Evolutionary conservation across 1,140 invertebrate species (phyloP), one percentile per base, ranked within the genome.

Genomic region (Orchesella cincta): DNA sequence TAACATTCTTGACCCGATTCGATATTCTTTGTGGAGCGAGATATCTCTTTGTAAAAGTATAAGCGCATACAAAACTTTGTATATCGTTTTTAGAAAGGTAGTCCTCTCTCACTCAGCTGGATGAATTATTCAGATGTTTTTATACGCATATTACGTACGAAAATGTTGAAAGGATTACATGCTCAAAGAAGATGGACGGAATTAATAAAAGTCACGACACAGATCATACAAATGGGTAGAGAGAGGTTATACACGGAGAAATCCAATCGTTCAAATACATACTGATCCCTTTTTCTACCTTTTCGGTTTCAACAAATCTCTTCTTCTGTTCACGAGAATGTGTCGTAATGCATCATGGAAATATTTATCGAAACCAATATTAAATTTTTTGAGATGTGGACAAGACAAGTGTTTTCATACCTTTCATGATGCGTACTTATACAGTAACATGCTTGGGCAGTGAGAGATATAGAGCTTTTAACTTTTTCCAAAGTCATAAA

Each of bases 121-220:
- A n/a, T n/a, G n/a, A n/a, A n/a, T n/a, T n/a, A n/a, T n/a, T n/a
- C n/a, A n/a, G n/a, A n/a, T n/a, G n/a, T n/a, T n/a, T n/a, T n/a
- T n/a, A n/a, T n/a, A n/a, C n/a, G n/a, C n/a, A n/a, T 67, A 67
- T 67, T 31, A 31, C 31, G 23, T 29, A 31, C n/a, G 31, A 74
- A 77, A 78, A 78, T 70, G 73, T 71, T 75, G 64, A 78, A 70
- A 79, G 78, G 72, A 76, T 79, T 79, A 76, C 74, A 76, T 76
- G 67, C 26, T 71, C 70, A 76, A 12, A 67, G 8, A 34, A 76
- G 71, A 76, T 76, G 76, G 52, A 76, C 36, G 74, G 75, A 79
- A 79, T 79, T 79, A 79, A 79, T 79, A 79, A 79, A 79, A 79
- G 78, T 79, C 78, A 79, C 78, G 78, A 79, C 70, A 75, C 57